Evolutionary conservation across 2,888 invertebrate species (phyloP).

Genomic region (Parnassius orleans): DNA sequence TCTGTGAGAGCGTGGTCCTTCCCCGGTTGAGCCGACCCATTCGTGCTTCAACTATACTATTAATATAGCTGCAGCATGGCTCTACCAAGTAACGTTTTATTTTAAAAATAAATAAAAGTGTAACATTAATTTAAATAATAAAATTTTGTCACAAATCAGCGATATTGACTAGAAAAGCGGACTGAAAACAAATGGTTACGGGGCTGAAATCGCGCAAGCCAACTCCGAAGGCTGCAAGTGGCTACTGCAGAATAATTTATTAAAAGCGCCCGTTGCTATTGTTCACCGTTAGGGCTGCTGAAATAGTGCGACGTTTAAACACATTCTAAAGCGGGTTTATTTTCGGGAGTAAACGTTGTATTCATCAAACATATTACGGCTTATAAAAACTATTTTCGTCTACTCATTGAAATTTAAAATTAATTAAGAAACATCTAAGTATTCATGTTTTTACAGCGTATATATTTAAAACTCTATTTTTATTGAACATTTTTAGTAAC

Average conservation of each 20-base stretch:
- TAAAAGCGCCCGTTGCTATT: slow-evolving; percentile 59
- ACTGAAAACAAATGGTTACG: slow-evolving; percentile 51
- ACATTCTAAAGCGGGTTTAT: slow-evolving; percentile 2
- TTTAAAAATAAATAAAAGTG: too few relatives aligned
- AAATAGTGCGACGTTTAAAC: slow-evolving; percentile 39
- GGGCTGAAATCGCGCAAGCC: slow-evolving; percentile 46
- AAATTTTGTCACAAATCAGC: slow-evolving; percentile 27
- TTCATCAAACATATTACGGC: not conserved
- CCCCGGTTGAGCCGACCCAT: too few relatives aligned
- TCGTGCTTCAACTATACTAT: too few relatives aligned
- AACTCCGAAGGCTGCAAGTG: slow-evolving; percentile 52
- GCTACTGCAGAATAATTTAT: slow-evolving; percentile 62
- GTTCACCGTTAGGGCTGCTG: slow-evolving; percentile 40
- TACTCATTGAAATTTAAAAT: too few relatives aligned
- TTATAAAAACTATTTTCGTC: slow-evolving; percentile 16
- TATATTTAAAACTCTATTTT: too few relatives aligned
- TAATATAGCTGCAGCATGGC: too few relatives aligned
- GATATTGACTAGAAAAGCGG: slow-evolving; percentile 22
- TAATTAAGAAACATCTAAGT: too few relatives aligned
- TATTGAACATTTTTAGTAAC: too few relatives aligned
- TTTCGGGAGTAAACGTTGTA: not conserved
- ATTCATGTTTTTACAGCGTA: too few relatives aligned
- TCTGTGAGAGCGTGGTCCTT: too few relatives aligned
- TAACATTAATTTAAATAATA: slow-evolving; percentile 9
- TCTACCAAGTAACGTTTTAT: too few relatives aligned